Conservation (phyloP, 1,140 invertebrate species). For the Saccostrea glomerata region DNA sequence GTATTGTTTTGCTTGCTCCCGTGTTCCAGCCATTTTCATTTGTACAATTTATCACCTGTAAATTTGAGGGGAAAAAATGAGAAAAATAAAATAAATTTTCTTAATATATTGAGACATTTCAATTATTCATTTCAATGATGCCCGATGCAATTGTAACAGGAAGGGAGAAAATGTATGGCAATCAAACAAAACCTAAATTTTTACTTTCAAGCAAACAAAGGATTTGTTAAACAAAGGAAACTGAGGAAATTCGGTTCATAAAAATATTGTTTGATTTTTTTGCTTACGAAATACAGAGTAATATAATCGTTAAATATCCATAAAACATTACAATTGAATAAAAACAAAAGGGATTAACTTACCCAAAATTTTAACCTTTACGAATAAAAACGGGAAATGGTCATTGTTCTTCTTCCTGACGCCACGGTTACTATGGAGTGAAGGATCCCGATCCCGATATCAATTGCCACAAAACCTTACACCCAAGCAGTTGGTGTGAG, state of each 20-base stretch:
- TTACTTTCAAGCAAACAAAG: not conserved
- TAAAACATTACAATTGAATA: not conserved
- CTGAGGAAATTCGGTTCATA: slow-evolving; percentile 17
- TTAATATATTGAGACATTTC: not conserved
- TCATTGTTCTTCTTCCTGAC: slow-evolving; percentile 29
- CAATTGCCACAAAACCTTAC: not conserved
- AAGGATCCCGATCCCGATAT: not conserved
- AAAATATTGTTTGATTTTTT: not conserved
- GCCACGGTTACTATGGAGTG: slow-evolving; percentile 32
- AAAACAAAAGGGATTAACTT: not conserved
- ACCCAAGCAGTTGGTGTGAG: too few relatives aligned
- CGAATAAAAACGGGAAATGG: slow-evolving; percentile 13
- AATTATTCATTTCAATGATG: not conserved
- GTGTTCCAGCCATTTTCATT: slow-evolving; percentile 53
- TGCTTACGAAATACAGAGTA: too few relatives aligned
- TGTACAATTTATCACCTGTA: not conserved
- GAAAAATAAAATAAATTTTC: not conserved
- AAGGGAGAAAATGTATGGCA: too few relatives aligned
- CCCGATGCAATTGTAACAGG: not conserved
- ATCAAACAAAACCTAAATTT: too few relatives aligned
- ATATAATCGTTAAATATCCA: too few relatives aligned
- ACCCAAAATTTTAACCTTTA: slow-evolving; percentile 22
- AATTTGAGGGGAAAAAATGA: not conserved
- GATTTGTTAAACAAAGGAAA: not conserved
- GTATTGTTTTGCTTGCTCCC: slow-evolving; percentile 73